Percentiles rank a stretch among this genome's conserved stretches.
Conservation (phyloP, 1,140 invertebrate species). For the Aethina tumida region DNA sequence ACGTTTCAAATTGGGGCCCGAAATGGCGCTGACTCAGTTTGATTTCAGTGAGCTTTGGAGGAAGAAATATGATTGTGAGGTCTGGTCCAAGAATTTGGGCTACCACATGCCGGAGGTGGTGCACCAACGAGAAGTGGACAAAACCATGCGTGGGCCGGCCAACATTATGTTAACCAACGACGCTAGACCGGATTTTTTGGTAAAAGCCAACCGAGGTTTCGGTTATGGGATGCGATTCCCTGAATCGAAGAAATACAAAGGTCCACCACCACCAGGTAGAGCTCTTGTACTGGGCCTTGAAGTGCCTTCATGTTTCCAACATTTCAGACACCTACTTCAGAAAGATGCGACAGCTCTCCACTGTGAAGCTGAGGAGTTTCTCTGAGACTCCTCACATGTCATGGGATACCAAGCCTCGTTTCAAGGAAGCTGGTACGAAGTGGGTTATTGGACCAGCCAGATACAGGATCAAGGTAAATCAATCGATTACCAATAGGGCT, state of each 20-base stretch:
- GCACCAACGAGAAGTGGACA: slow-evolving; percentile 17
- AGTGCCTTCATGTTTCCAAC: background rate
- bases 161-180: no score
- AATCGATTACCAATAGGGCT: no score
- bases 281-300: slow-evolving; percentile 1
- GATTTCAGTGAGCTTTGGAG: slow-evolving; percentile 28
- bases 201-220: slow-evolving; percentile 20
- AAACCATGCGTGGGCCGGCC: slow-evolving; percentile 25
- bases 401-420: slow-evolving; percentile 4
- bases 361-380: slow-evolving; percentile 8
- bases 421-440: slow-evolving; percentile 2
- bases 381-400: slow-evolving; percentile 6
- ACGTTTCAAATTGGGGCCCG: background rate
- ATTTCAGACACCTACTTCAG: slow-evolving; percentile 11
- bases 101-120: slow-evolving; percentile 25
- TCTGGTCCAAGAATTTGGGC: slow-evolving; percentile 28
- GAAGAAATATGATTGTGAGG: slow-evolving; percentile 21
- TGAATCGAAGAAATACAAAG: slow-evolving; percentile 3
- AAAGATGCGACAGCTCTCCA: background rate
- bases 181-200: slow-evolving; percentile 19
- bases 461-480: no score
- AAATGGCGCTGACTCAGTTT: background rate
- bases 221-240: slow-evolving; percentile 18
- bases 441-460: no score
- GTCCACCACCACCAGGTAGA: slow-evolving; percentile 21